Evolutionary conservation across 2,797 vertebrate species (phyloP), one percentile per base, ranked within the genome.

Genomic region (Poliocrania exsul): DNA sequence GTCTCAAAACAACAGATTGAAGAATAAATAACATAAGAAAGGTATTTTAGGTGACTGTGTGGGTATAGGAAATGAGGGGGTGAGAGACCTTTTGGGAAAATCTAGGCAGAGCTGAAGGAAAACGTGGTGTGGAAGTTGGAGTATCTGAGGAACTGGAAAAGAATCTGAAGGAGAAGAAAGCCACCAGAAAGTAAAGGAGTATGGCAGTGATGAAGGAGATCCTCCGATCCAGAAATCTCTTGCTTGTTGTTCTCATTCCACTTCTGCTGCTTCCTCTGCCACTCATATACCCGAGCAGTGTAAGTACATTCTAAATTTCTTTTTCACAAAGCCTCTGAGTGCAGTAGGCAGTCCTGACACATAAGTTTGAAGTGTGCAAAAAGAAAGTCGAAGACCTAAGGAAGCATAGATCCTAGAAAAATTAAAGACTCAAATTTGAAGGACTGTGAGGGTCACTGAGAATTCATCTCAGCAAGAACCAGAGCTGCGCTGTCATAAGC

Each of bases 191-290:
- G 49, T 79, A 72, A 47, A 69, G 96, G 83, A 98, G 89, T 75
- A 99, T 99, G 99, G 98, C 98, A 86, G 49, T 98, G 90, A 97
- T 98, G 94, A 98, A 97, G 97, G 98, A 98, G 84, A 96, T 99
- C 40, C 98, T 99, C 96, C 96, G n/a, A 46, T 99, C 98, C 81
- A 98, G 99, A 96, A 99, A 99, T 57, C 98, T 99, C 94, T 97
- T 99, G 66, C 96, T 99, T 0, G 98, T 99, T 88, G 90, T 99
- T 90, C 96, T 99, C 78, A 99, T 99, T 93, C 99, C 99, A 6
- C 97, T 99, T 65, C 98, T 98, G 16, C 98, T 99, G 92, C 98
- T 99, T 79, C 99, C 99, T 13, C 95, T 99, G 85, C 99, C 99
- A 24, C 97, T 99, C 81, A 97, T 98, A 92, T 98, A 99, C 84